Evolutionary conservation across 2,888 invertebrate genomes (phyloP).

Genomic region (Macaria notata): DNA sequence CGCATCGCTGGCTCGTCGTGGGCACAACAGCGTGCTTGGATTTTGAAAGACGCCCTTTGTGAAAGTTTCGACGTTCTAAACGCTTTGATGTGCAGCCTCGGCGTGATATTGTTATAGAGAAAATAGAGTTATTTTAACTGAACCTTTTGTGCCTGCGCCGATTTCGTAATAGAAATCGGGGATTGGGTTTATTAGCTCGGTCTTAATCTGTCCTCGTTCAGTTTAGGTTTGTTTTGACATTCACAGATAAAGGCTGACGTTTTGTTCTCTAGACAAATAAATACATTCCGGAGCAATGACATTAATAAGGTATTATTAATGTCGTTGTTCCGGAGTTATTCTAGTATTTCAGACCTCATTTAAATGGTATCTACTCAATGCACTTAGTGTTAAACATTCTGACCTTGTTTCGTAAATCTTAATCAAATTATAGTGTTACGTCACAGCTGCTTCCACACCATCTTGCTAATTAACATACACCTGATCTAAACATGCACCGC

Average conservation of each 20-base stretch:
- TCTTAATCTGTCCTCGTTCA: too few species aligned
- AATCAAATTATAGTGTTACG: constrained; percentile 76
- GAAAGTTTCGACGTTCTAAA: constrained; percentile 46
- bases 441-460: constrained; percentile 54
- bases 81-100: constrained; percentile 46
- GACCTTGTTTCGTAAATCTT: constrained; percentile 61
- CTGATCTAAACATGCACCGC: constrained; percentile 23
- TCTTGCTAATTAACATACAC: constrained; percentile 61
- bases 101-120: constrained; percentile 41
- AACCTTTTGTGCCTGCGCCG: constrained; percentile 14
- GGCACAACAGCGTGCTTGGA: constrained; percentile 44
- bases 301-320: too few species aligned
- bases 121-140: constrained; percentile 34
- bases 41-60: constrained; percentile 51
- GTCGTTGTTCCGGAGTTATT: too few species aligned
- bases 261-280: not conserved
- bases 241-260: not conserved
- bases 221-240: not conserved
- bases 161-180: constrained; percentile 13
- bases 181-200: not conserved
- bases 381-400: constrained; percentile 50
- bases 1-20: constrained; percentile 46
- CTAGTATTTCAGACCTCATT: not conserved
- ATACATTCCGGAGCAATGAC: not conserved
- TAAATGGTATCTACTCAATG: constrained; percentile 21